Conservation (phyloP, 2,888 invertebrate genomes). For the Periphyllus acericola region DNA sequence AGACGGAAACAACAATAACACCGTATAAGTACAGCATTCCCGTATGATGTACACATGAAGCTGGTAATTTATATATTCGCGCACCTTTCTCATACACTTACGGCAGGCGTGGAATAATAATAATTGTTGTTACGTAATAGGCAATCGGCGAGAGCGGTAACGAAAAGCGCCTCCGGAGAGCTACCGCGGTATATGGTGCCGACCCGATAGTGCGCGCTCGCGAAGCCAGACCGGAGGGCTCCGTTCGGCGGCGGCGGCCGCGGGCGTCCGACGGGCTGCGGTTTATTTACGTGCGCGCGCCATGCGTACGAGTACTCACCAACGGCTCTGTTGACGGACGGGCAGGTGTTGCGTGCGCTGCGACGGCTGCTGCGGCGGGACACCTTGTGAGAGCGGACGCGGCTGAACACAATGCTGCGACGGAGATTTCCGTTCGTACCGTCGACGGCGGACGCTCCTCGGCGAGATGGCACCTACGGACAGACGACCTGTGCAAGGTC, state of each 20-base stretch:
- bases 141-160: too few relatives aligned
- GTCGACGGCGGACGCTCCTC: background rate
- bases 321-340: constrained; percentile 24
- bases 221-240: too few relatives aligned
- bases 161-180: too few relatives aligned
- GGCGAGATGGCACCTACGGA: background rate
- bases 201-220: too few relatives aligned
- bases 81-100: too few relatives aligned
- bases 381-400: background rate
- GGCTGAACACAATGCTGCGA: background rate
- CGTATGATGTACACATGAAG: too few relatives aligned
- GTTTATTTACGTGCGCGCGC: background rate
- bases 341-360: constrained; percentile 22
- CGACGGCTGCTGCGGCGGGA: constrained; percentile 5
- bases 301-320: background rate
- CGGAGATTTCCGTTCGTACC: background rate
- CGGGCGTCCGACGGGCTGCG: too few relatives aligned
- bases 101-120: too few relatives aligned
- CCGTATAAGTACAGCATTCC: background rate
- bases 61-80: too few relatives aligned
- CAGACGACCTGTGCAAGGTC: constrained; percentile 38
- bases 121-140: too few relatives aligned
- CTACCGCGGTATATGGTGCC: too few relatives aligned
- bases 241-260: too few relatives aligned
- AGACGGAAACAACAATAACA: background rate